phyloP scores from a whole-genome alignment of 2,888 invertebrate genomes.

The Cephus pulcher region DNA sequence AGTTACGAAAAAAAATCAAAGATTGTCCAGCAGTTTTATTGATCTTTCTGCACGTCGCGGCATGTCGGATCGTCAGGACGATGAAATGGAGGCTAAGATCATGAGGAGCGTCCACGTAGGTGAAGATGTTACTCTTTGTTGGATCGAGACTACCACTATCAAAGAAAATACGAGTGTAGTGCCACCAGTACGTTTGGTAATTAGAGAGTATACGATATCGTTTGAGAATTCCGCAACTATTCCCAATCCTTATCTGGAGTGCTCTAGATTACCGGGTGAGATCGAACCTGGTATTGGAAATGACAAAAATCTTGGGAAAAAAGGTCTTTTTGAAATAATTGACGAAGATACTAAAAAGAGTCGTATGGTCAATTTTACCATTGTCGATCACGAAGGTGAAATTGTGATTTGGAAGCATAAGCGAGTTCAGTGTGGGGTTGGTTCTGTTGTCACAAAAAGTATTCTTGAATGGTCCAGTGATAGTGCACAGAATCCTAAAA shows the following conservation, averaged over 20 bases:
- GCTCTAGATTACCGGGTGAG: conserved; percentile 34
- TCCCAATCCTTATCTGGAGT: conserved; percentile 39
- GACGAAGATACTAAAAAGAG: conserved; percentile 38
- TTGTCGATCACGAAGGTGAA: conserved; percentile 22
- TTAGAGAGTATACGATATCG: conserved; percentile 43
- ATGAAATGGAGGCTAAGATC: conserved; percentile 26
- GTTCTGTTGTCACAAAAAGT: conserved; percentile 37
- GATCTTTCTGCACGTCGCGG: not conserved
- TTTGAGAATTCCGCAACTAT: conserved; percentile 45
- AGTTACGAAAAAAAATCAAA: conserved; percentile 10
- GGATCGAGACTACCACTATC: conserved; percentile 44
- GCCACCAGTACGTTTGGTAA: conserved; percentile 39
- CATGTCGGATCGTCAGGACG: not conserved
- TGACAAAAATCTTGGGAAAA: conserved; percentile 23
- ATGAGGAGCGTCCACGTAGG: conserved; percentile 32
- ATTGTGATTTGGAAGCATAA: conserved; percentile 30
- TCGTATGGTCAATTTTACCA: conserved; percentile 31
- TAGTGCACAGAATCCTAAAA: conserved; percentile 27
- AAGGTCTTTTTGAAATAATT: conserved; percentile 33
- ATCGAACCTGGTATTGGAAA: conserved; percentile 17
- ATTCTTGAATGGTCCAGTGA: conserved; percentile 32
- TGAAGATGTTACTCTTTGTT: conserved; percentile 43
- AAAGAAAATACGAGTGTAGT: conserved; percentile 35
- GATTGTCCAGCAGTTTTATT: conserved; percentile 27
- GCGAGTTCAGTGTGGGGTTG: conserved; percentile 38